Base-by-base conservation (phyloP, 2,888 invertebrate species). In the Osmoderma eremita region DNA sequence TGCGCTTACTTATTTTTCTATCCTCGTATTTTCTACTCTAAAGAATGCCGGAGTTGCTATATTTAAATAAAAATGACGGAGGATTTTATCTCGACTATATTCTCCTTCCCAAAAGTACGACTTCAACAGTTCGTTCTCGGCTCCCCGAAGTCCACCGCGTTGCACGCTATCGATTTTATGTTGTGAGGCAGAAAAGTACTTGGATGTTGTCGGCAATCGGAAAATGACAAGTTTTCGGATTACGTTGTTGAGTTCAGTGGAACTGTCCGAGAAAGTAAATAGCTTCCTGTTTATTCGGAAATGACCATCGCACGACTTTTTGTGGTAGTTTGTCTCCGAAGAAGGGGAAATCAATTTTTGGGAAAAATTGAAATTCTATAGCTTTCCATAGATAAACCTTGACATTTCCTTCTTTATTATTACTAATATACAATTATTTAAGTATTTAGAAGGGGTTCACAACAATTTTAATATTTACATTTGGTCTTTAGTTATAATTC, bases 201-300 rank as follows among this genome's bases (percentile, higher is more conserved):
- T 61, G 45, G 58, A 61, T 61, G 58, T 61, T 61, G 58, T 61
- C 45, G 30, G 58, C 45, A 61, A 45, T 61, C 58, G 58, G 58
- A 61, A 61, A 61, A 61, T 61, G 58, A 61, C 58, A 45, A 61
- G 58, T 61, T 61, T 61, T 45, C 58, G 45, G 58, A 61, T 61
- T 61, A 61, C 45, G 58, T 61, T 61, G 58, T 56, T 56, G 41
- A 56, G 56, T 61, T 61, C 58, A 61, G 58, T 36, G 58, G 41
- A 61, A 45, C 58, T 48, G 58, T 45, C 58, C 45, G 18, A 30
- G 58, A 61, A 45, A 61, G 58, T 61, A 45, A 45, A 61, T 61
- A 45, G 45, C 58, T 61, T 61, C 58, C 58, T 61, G 58, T 61
- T 61, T 61, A 61, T 61, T 61, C 58, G 58, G 58, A 45, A 61